A percentile compares a stretch with the other conserved stretches of the same genome.
phyloP scores from a whole-genome alignment of 2,888 invertebrate genomes.

The Rhagonycha fulva region DNA sequence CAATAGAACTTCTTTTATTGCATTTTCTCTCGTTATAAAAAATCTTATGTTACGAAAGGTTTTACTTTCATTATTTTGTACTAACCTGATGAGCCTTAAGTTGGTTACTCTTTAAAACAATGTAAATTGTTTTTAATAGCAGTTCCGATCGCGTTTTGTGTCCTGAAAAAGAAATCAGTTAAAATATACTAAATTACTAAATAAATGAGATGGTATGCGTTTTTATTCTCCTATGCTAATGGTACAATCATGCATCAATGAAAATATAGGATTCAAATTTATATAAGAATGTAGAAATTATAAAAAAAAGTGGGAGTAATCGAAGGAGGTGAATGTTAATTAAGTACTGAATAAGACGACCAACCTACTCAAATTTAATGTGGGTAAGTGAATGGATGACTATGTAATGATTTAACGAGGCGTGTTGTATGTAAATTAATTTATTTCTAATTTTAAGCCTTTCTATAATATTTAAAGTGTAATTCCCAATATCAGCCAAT shows the following conservation, averaged over 20 bases:
- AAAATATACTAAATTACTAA: too few species aligned
- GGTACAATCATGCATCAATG: neutral
- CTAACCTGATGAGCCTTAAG: too few species aligned
- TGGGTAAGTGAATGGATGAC: constrained; percentile 15
- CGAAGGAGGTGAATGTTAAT: constrained; percentile 17
- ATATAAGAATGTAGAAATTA: neutral
- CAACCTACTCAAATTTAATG: constrained; percentile 15
- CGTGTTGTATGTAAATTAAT: constrained; percentile 17
- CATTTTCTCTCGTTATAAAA: too few species aligned
- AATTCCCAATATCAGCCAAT: neutral
- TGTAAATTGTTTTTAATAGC: too few species aligned
- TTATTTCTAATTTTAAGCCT: constrained; percentile 6
- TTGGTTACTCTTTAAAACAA: too few species aligned
- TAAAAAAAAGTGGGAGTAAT: constrained; percentile 11
- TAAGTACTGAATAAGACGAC: constrained; percentile 11
- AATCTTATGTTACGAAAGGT: too few species aligned
- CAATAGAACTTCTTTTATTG: too few species aligned
- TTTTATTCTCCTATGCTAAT: too few species aligned
- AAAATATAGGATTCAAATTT: neutral
- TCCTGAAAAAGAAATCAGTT: too few species aligned
- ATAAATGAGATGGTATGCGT: too few species aligned
- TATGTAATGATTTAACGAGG: constrained; percentile 9
- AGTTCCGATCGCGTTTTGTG: too few species aligned
- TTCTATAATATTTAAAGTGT: neutral
- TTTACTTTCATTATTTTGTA: too few species aligned